Evolutionary conservation across 1,140 invertebrate genomes (phyloP).

Genomic region (Philopotamus ludificatus): DNA sequence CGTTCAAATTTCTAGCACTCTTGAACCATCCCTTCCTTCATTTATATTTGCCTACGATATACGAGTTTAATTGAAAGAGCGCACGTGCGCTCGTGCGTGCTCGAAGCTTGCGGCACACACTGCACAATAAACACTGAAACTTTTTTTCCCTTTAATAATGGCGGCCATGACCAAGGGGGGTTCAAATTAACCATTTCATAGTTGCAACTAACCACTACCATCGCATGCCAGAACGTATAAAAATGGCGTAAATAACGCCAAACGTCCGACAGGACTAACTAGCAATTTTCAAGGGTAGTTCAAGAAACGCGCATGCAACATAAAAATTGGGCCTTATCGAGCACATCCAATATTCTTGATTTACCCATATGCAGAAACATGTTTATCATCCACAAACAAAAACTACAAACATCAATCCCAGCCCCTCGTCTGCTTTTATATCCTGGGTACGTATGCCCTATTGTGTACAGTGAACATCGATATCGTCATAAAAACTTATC

Average conservation of each 20-base stretch:
- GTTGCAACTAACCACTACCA: neutral
- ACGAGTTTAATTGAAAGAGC: too few species aligned
- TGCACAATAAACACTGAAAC: slow-evolving; percentile 1
- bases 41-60: too few species aligned
- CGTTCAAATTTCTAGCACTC: too few species aligned
- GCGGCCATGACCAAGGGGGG: neutral
- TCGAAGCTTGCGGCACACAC: neutral
- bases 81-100: neutral
- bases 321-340: too few species aligned
- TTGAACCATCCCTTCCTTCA: too few species aligned
- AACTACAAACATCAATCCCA: neutral
- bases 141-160: slow-evolving; percentile 4
- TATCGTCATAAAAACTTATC: neutral
- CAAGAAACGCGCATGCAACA: too few species aligned
- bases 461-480: neutral
- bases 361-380: too few species aligned
- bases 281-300: neutral
- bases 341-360: neutral
- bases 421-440: too few species aligned
- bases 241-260: slow-evolving; percentile 11
- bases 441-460: neutral
- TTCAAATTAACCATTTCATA: slow-evolving; percentile 13
- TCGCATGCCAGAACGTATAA: neutral
- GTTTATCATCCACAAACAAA: neutral
- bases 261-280: neutral